These are phyloP conservation scores for Oostethus manadensis DNA, from an alignment of 2,113 vertebrate species.

Conservation along the genomic window DNA sequence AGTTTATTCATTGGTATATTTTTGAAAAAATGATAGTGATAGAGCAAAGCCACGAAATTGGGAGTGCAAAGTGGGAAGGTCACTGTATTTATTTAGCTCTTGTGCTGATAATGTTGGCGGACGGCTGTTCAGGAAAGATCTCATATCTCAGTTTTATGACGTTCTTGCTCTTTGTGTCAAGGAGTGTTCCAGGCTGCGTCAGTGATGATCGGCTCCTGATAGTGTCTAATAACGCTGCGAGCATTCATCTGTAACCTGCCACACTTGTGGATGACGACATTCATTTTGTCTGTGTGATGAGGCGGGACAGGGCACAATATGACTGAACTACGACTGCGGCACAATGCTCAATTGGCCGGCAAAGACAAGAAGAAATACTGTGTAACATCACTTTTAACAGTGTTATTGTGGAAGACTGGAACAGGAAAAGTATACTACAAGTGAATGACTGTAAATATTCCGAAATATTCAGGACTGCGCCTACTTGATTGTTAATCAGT, in stretches of 20 bases:
- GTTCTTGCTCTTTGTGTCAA: constrained; percentile 2
- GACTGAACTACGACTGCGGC: constrained; percentile 34
- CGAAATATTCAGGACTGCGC: not conserved
- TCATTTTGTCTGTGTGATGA: constrained; percentile 22
- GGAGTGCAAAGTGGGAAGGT: too few species aligned
- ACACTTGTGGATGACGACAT: constrained; percentile 12
- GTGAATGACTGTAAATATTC: not conserved
- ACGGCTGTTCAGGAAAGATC: not conserved
- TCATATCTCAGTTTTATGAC: not conserved
- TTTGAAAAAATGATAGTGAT: too few species aligned
- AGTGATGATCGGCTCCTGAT: constrained; percentile 4
- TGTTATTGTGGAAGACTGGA: constrained; percentile 1
- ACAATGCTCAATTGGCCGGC: constrained; percentile 33
- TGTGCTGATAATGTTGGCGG: not conserved
- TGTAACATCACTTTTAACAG: constrained; percentile 24
- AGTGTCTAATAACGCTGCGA: constrained; percentile 15
- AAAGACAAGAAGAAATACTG: constrained; percentile 21
- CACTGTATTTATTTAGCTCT: too few species aligned
- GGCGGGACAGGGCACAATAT: constrained; percentile 23
- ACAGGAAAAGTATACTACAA: constrained; percentile 11
- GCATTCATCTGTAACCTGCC: constrained; percentile 21
- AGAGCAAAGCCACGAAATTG: too few species aligned
- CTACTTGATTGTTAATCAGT: too few species aligned
- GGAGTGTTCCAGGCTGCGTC: not conserved
- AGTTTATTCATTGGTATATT: too few species aligned